phyloP scores from a whole-genome alignment of 2,888 invertebrate species.

The Polydrusus pterygomalis region DNA sequence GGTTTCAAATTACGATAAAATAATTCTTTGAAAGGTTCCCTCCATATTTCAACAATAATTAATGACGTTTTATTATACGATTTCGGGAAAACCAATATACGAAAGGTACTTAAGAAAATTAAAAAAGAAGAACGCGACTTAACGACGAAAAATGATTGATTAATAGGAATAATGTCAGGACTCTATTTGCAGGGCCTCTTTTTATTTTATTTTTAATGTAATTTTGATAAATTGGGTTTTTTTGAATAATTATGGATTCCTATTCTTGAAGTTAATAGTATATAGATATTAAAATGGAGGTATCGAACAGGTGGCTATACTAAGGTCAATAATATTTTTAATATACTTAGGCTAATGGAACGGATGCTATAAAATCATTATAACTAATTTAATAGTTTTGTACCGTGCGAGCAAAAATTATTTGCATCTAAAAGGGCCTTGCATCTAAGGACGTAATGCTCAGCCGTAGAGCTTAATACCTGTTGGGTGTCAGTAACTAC shows the following conservation, averaged over 20 bases:
- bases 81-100: conserved; percentile 18
- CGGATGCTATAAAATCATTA: not conserved
- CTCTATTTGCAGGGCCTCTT: conserved; percentile 9
- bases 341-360: conserved; percentile 7
- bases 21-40: no score
- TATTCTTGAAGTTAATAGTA: conserved; percentile 1
- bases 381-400: no score
- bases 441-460: no score
- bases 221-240: conserved; percentile 20
- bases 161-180: conserved; percentile 12
- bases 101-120: conserved; percentile 12
- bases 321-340: conserved; percentile 1
- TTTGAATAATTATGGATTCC: conserved; percentile 6
- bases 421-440: no score
- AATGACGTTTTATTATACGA: not conserved
- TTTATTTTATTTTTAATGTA: conserved; percentile 20
- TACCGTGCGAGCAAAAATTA: no score
- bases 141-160: conserved; percentile 9
- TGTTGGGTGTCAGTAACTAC: no score
- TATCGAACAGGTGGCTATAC: not conserved
- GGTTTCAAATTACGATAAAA: no score
- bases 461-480: no score
- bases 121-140: conserved; percentile 12
- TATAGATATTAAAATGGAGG: conserved; percentile 1
- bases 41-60: not conserved